These are phyloP conservation scores for Cavia porcellus DNA, from an alignment of 2,113 vertebrate species.

Conservation along the genomic window DNA sequence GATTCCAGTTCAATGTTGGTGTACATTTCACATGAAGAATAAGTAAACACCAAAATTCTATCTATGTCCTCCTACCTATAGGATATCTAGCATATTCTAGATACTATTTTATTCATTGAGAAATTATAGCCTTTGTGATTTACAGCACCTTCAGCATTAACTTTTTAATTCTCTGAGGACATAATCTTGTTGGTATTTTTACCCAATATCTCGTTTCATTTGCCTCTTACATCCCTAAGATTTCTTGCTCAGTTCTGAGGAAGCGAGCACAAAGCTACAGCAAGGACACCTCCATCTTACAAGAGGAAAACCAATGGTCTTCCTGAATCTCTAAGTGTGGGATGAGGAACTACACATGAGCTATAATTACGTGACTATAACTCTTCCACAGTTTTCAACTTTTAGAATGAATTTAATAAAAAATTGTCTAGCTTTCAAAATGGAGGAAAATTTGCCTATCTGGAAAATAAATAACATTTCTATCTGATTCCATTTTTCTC, in stretches of 20 bases:
- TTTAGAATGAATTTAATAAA: constrained; percentile 20
- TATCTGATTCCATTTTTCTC: neutral
- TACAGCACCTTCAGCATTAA: neutral
- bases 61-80: neutral
- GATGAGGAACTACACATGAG: neutral
- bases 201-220: neutral
- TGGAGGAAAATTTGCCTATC: neutral
- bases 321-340: neutral
- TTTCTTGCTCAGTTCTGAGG: neutral
- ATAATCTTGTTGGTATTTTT: constrained; percentile 40
- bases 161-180: neutral
- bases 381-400: neutral
- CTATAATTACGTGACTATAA: neutral
- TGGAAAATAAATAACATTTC: neutral
- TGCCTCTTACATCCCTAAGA: neutral
- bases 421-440: neutral
- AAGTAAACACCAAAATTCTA: neutral
- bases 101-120: constrained; percentile 1
- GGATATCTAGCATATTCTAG: neutral
- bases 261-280: neutral
- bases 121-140: neutral
- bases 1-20: neutral
- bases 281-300: neutral
- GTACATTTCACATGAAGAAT: neutral
- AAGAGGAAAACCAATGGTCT: neutral